Percentiles rank a stretch among this genome's conserved stretches.
Conservation (phyloP, 2,888 invertebrate species). For the Acrobasis consociella region DNA sequence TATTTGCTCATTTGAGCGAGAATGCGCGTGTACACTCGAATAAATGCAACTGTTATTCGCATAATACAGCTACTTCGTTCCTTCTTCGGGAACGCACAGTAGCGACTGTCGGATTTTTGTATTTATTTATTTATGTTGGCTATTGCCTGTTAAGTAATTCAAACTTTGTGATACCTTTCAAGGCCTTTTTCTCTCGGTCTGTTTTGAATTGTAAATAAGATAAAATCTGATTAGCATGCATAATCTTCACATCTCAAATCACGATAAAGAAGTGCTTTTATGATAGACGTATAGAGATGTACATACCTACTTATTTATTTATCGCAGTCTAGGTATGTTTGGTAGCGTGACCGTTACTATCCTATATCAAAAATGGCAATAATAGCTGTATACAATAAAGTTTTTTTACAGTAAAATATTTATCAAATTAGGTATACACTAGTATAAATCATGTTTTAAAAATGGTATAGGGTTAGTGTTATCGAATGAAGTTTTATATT, state of each 20-base stretch:
- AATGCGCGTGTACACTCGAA: constrained; percentile 66
- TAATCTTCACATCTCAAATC: constrained; percentile 63
- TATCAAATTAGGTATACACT: constrained; percentile 58
- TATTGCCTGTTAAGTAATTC: constrained; percentile 72
- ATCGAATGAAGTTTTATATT: constrained; percentile 52
- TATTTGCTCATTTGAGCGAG: constrained; percentile 78
- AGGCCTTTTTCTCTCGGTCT: constrained; percentile 69
- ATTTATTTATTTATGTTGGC: constrained; percentile 67
- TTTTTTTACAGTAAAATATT: constrained; percentile 71
- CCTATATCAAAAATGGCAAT: constrained; percentile 72
- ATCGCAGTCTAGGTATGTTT: constrained; percentile 45
- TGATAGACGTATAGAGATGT: constrained; percentile 49
- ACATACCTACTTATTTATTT: constrained; percentile 61
- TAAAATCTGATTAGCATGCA: constrained; percentile 61
- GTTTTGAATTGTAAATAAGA: constrained; percentile 77
- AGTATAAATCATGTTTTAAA: constrained; percentile 60
- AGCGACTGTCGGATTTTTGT: constrained; percentile 57
- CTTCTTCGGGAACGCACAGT: constrained; percentile 60
- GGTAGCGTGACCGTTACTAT: constrained; percentile 46
- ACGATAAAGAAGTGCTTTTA: constrained; percentile 57
- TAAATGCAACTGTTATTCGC: constrained; percentile 72
- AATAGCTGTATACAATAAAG: constrained; percentile 74
- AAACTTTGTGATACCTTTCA: constrained; percentile 75
- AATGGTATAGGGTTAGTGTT: constrained; percentile 66
- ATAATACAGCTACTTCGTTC: constrained; percentile 69